A percentile compares a stretch with the other conserved stretches of the same genome.
Conservation (phyloP, 2,888 invertebrate genomes). For the Heliconius sara region DNA sequence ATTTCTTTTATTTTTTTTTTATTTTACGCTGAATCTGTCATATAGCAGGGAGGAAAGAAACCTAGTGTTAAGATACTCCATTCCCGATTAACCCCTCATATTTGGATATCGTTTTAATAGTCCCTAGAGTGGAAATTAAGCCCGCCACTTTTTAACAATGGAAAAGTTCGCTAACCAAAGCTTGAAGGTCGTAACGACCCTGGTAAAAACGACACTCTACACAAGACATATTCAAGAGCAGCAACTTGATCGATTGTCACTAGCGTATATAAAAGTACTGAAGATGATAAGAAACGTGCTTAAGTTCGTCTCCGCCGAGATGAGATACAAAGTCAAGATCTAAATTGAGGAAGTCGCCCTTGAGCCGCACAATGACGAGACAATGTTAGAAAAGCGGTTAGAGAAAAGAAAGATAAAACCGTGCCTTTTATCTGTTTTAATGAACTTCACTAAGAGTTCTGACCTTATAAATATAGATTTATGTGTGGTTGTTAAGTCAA, state of each 20-base stretch:
- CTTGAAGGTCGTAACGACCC: slow-evolving; percentile 18
- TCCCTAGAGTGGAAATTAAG: background rate
- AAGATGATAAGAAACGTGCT: slow-evolving; percentile 59
- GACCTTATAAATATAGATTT: slow-evolving; percentile 18
- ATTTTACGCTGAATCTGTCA: too few relatives aligned
- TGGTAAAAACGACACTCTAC: background rate
- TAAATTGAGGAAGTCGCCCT: slow-evolving; percentile 45
- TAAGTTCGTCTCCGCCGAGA: slow-evolving; percentile 51
- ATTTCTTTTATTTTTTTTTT: too few relatives aligned
- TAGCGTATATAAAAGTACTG: slow-evolving; percentile 30
- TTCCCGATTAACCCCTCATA: too few relatives aligned
- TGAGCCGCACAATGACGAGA: slow-evolving; percentile 41
- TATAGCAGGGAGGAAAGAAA: too few relatives aligned
- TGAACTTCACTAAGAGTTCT: slow-evolving; percentile 28
- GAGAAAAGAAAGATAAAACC: slow-evolving; percentile 31
- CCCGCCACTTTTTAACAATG: too few relatives aligned
- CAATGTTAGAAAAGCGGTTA: slow-evolving; percentile 36
- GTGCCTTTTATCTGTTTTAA: slow-evolving; percentile 40
- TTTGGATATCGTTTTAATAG: too few relatives aligned
- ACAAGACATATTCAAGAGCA: slow-evolving; percentile 14
- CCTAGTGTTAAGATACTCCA: too few relatives aligned
- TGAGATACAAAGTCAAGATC: slow-evolving; percentile 43
- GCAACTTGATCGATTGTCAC: slow-evolving; percentile 23
- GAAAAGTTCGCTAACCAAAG: background rate
- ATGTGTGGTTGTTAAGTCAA: slow-evolving; percentile 17